Evolutionary conservation across 2,888 invertebrate genomes (phyloP).

Genomic region (Marronus borbonicus): DNA sequence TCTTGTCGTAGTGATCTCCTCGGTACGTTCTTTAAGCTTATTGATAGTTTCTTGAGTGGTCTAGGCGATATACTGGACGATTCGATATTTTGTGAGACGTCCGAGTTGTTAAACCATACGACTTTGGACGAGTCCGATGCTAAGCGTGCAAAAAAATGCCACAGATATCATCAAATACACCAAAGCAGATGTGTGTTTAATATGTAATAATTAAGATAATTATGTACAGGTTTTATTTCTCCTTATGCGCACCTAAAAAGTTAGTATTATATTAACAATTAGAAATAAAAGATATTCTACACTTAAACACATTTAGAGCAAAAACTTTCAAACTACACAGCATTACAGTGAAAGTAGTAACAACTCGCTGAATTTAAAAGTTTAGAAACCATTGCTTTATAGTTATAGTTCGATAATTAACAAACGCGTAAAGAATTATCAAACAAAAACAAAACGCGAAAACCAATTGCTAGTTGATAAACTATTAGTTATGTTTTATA

Average conservation of each 20-base stretch:
- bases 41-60: conserved; percentile 77
- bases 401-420: too few relatives aligned
- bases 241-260: conserved; percentile 33
- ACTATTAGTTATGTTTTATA: too few relatives aligned
- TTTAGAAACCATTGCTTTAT: not conserved
- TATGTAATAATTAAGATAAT: too few relatives aligned
- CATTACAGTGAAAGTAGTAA: too few relatives aligned
- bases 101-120: conserved; percentile 68
- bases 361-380: not conserved
- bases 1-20: conserved; percentile 66
- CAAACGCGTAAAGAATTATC: too few relatives aligned
- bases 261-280: conserved; percentile 7
- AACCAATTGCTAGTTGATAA: too few relatives aligned
- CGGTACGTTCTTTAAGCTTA: conserved; percentile 67
- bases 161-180: not conserved
- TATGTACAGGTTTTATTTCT: conserved; percentile 31
- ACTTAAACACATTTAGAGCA: not conserved
- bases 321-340: too few relatives aligned
- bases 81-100: conserved; percentile 66
- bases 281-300: not conserved
- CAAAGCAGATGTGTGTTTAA: not conserved
- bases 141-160: conserved; percentile 44
- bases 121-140: conserved; percentile 65
- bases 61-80: conserved; percentile 77
- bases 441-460: too few relatives aligned